A percentile compares a stretch with the other conserved stretches of the same genome.
Evolutionary conservation across 2,113 vertebrate species (phyloP).

Genomic region (Hemicordylus capensis): DNA sequence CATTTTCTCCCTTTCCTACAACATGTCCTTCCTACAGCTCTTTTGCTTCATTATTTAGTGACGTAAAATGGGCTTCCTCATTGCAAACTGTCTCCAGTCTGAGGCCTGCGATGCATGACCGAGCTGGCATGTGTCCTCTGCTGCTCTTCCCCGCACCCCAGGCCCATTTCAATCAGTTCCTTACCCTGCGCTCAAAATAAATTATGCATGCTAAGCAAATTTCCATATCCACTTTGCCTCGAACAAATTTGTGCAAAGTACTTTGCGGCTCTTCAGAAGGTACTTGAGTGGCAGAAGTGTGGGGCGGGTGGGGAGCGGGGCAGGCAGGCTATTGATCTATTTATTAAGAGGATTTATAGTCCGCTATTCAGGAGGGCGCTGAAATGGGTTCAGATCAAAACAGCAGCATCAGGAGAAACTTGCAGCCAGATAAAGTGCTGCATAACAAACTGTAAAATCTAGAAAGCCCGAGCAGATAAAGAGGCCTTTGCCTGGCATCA

Average conservation of each 20-base stretch:
- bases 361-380: too few relatives aligned
- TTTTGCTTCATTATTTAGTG: neutral
- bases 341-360: too few relatives aligned
- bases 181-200: neutral
- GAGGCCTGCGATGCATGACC: neutral
- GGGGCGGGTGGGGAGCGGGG: too few relatives aligned
- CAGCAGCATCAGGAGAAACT: too few relatives aligned
- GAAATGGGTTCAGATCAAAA: too few relatives aligned
- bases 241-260: neutral
- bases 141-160: neutral
- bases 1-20: neutral
- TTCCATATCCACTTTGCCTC: neutral
- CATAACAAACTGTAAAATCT: too few relatives aligned
- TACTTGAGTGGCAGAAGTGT: neutral
- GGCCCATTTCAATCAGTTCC: neutral
- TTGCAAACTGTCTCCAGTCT: neutral
- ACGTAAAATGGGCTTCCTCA: neutral
- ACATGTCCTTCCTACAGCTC: neutral
- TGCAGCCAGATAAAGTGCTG: too few relatives aligned
- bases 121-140: too few relatives aligned
- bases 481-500: too few relatives aligned
- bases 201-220: neutral
- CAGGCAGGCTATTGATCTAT: too few relatives aligned
- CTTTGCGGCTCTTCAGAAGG: neutral
- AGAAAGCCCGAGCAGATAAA: too few relatives aligned